Evolutionary conservation across 37 sponge, comb jelly and placozoan species (phyloP), one percentile per base, ranked within the genome.

Genomic region (Petrosia ficiformis): DNA sequence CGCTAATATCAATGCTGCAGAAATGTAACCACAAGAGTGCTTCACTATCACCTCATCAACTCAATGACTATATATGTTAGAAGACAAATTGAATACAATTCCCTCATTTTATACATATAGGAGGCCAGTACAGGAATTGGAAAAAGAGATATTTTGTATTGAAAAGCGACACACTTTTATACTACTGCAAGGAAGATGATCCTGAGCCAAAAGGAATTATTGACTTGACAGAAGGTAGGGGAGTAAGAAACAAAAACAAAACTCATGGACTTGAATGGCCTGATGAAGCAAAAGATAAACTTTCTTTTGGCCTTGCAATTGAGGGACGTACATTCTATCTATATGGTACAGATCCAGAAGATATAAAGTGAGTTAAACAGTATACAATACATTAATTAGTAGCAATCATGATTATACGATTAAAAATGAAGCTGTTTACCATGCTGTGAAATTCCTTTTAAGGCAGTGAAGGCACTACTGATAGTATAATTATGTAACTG

Each of bases 81-180:
- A n/a, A n/a, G n/a, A n/a, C n/a, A n/a, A n/a, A n/a, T n/a, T n/a
- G n/a, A n/a, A n/a, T n/a, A n/a, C n/a, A n/a, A n/a, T n/a, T n/a
- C n/a, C n/a, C n/a, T n/a, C n/a, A n/a, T n/a, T n/a, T n/a, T n/a
- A n/a, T n/a, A 14, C 56, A 5, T 76, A 57, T 70, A 89, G 90
- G 90, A 43, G 90, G 90, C 5, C 31, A 34, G 0, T 74, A 84
- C 61, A 77, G 75, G 22, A 84, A 43, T 25, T 89, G 90, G 90
- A 84, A 89, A 57, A 84, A 76, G 68, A 40, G 90, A 32, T 80
- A 80, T 25, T 89, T 84, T 48, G 72, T 80, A 4, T 72, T 89
- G 44, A 44, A 32, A 24, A 73, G 74, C 3, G 22, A 58, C 4
- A 56, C 59, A 2, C 73, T 89, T 31, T 24, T 37, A 11, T 89